Percentiles rank a stretch among this genome's conserved stretches.
Evolutionary conservation across 2,113 vertebrate genomes (phyloP).

Genomic region (Chaenogobius annularis): DNA sequence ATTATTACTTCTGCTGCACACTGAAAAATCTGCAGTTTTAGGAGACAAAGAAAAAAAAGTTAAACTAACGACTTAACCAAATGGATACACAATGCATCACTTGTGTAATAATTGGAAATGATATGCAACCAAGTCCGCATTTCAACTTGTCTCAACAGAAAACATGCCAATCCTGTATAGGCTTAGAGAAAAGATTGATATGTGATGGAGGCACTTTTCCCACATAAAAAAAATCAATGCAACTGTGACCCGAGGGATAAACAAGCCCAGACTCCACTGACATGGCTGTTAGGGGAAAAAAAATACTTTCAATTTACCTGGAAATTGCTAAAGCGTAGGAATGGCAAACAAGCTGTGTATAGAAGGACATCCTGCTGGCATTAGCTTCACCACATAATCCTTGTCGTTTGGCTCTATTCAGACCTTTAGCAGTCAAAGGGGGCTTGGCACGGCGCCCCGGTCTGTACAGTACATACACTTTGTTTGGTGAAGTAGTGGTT

Average conservation of each 20-base stretch:
- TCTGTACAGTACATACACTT: conserved; percentile 41
- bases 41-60: not conserved
- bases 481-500: conserved; percentile 50
- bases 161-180: not conserved
- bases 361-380: conserved; percentile 18
- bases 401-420: conserved; percentile 18
- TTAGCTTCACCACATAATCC: not conserved
- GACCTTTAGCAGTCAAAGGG: conserved; percentile 8
- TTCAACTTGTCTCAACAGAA: conserved; percentile 25
- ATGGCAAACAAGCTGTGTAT: conserved; percentile 18
- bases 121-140: conserved; percentile 14
- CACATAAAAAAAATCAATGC: conserved; percentile 35
- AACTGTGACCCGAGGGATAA: conserved; percentile 55
- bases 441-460: conserved; percentile 33
- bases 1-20: not conserved
- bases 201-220: conserved; percentile 17
- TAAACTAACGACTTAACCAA: not conserved
- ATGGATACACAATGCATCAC: not conserved
- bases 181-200: conserved; percentile 1
- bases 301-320: conserved; percentile 29
- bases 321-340: conserved; percentile 27
- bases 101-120: not conserved
- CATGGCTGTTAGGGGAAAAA: conserved; percentile 2
- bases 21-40: not conserved
- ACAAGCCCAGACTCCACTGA: conserved; percentile 30